Percentiles rank a stretch among this genome's conserved stretches.
Evolutionary conservation across 37 sponge, comb jelly and placozoan genomes (phyloP).

Genomic region (Tethya wilhelma): DNA sequence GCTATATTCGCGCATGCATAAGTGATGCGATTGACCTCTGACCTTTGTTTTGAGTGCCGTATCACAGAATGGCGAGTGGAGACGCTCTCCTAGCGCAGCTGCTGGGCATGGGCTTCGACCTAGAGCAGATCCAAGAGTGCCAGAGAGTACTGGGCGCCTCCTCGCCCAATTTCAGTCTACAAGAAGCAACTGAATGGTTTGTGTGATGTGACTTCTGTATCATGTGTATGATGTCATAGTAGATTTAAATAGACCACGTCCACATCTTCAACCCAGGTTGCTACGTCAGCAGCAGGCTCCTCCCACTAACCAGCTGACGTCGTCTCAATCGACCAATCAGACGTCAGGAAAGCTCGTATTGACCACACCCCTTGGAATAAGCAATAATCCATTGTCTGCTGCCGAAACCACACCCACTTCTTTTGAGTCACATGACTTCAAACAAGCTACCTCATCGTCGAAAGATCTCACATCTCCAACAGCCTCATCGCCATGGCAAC

Average conservation of each 20-base stretch:
- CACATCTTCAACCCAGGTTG: neutral
- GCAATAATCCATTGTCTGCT: neutral
- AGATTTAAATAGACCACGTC: neutral
- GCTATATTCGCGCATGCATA: no score
- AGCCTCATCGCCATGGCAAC: neutral
- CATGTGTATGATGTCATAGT: neutral
- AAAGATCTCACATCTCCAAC: neutral
- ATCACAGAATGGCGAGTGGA: neutral
- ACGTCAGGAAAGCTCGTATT: neutral
- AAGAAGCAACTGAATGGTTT: constrained; percentile 67
- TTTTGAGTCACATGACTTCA: neutral
- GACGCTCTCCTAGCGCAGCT: constrained; percentile 48
- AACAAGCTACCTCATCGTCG: constrained; percentile 11
- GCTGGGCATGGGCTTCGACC: constrained; percentile 59
- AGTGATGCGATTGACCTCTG: neutral
- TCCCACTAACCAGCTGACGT: neutral
- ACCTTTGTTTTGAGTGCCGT: neutral
- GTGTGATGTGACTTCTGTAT: neutral
- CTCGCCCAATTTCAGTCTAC: constrained; percentile 10
- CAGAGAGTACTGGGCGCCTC: constrained; percentile 22
- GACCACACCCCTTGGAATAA: neutral
- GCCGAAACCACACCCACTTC: no score
- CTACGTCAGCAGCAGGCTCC: neutral
- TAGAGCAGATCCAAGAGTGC: constrained; percentile 26
- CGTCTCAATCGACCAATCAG: neutral